Evolutionary conservation across 2,113 vertebrate genomes (phyloP), one percentile per base, ranked within the genome.

Genomic region (Galemys pyrenaicus): DNA sequence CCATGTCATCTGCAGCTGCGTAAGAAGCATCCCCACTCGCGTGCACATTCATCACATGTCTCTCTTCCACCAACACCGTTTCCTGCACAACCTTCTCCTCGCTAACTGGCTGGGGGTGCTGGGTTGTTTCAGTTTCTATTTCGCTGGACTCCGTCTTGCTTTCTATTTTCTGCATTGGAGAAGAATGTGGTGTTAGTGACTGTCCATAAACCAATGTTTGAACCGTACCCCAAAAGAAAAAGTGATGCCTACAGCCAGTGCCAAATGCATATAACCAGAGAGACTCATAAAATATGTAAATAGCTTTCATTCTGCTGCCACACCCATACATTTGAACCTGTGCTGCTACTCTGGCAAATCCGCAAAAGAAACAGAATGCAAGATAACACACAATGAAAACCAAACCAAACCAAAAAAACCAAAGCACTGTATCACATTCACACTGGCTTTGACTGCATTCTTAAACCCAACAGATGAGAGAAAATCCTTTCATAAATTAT

Each of bases 71-170:
- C 89, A 96, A 73, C 58, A 98, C 83, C 0, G 97, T 97, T 89
- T 98, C 98, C 96, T 98, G 97, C 75, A 98, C 97, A 96, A 98
- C 97, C 98, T 98, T 98, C 97, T 97, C 96, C 37, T 84, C 65
- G 8, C 92, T 17, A 2, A 41, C 90, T 0, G 97, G 98, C 93
- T 96, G 97, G 3, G 96, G 96, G 0, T 80, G 97, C 20, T 94
- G 95, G 44, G 65, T 44, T 2, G 39, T 93, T 12, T 97, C 97
- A 28, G 75, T 51, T 95, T 98, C 97, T 2, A 56, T 82, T 93
- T 98, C 98, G 5, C 96, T 92, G 87, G 97, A 89, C 85, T 96
- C 97, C 0, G 65, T 95, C 5, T 97, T 97, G 0, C 97, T 96
- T 41, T 99, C 98, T 60, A 94, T 97, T 98, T 96, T 98, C 98